phyloP scores from a whole-genome alignment of 2,888 invertebrate genomes.

The Rhagonycha fulva region DNA sequence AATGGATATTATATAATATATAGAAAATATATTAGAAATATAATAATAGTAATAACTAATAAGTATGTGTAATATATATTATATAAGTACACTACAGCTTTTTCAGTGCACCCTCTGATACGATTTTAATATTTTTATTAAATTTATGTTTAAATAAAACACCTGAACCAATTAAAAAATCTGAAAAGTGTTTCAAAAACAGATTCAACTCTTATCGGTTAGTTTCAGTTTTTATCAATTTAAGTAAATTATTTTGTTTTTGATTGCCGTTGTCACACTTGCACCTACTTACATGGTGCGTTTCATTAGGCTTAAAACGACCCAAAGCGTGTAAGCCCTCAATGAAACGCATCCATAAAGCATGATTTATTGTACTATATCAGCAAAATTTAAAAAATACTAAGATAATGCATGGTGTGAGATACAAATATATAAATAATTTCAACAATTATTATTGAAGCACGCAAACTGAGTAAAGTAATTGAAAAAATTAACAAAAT shows the following conservation, averaged over 20 bases:
- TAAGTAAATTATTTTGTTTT: neutral
- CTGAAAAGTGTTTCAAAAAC: too few species aligned
- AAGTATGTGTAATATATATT: too few species aligned
- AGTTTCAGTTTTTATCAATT: neutral
- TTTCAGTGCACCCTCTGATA: too few species aligned
- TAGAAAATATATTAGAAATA: too few species aligned
- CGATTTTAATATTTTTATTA: too few species aligned
- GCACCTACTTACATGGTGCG: neutral
- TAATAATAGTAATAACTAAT: too few species aligned
- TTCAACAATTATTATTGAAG: neutral
- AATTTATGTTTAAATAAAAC: neutral
- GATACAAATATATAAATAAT: slow-evolving; percentile 1
- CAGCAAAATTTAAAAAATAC: neutral
- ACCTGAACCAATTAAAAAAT: neutral
- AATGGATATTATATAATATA: too few species aligned
- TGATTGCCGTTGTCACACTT: neutral
- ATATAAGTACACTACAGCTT: too few species aligned
- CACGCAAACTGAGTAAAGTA: neutral
- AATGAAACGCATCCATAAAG: too few species aligned
- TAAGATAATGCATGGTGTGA: slow-evolving; percentile 25
- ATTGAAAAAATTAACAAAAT: neutral
- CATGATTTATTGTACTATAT: neutral
- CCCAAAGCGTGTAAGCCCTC: neutral
- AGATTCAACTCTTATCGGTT: neutral
- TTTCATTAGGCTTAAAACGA: neutral